phyloP scores from a whole-genome alignment of 2,113 vertebrate species.

The Scomber colias region DNA sequence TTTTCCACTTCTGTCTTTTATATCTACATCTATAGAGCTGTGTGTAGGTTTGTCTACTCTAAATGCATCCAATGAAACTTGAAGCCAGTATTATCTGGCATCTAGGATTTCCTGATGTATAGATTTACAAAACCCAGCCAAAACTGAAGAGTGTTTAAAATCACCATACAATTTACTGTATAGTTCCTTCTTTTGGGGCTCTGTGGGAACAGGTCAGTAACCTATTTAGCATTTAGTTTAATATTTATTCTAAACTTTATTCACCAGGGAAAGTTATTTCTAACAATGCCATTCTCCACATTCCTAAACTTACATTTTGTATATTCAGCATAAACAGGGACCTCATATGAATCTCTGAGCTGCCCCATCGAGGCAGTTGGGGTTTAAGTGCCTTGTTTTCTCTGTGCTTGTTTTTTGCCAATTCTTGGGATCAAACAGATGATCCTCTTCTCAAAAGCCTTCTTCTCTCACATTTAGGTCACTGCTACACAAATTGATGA shows the following conservation, averaged over 20 bases:
- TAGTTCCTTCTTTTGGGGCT: not conserved
- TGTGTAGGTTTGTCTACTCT: slow-evolving; percentile 8
- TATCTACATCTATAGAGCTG: not conserved
- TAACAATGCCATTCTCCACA: slow-evolving; percentile 29
- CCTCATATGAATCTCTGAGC: slow-evolving; percentile 24
- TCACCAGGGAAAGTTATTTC: slow-evolving; percentile 15
- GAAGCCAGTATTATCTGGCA: not conserved
- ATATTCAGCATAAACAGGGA: slow-evolving; percentile 21
- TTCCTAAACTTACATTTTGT: slow-evolving; percentile 32
- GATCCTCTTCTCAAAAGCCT: slow-evolving; percentile 32
- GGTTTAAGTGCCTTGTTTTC: slow-evolving; percentile 23
- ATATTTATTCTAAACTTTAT: slow-evolving; percentile 40
- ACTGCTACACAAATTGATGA: slow-evolving; percentile 18
- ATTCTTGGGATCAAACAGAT: slow-evolving; percentile 37
- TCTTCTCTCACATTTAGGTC: slow-evolving; percentile 29
- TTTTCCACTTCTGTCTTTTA: not conserved
- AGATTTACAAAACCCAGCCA: not conserved
- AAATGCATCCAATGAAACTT: not conserved
- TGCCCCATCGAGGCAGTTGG: not conserved
- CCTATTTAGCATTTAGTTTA: slow-evolving; percentile 36
- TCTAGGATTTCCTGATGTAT: slow-evolving; percentile 2
- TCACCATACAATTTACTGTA: no score
- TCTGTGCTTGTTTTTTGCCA: slow-evolving; percentile 26
- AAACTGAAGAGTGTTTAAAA: not conserved
- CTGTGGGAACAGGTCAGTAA: slow-evolving; percentile 45